Evolutionary conservation across 2,113 vertebrate species (phyloP).

Genomic region (Alces alces): DNA sequence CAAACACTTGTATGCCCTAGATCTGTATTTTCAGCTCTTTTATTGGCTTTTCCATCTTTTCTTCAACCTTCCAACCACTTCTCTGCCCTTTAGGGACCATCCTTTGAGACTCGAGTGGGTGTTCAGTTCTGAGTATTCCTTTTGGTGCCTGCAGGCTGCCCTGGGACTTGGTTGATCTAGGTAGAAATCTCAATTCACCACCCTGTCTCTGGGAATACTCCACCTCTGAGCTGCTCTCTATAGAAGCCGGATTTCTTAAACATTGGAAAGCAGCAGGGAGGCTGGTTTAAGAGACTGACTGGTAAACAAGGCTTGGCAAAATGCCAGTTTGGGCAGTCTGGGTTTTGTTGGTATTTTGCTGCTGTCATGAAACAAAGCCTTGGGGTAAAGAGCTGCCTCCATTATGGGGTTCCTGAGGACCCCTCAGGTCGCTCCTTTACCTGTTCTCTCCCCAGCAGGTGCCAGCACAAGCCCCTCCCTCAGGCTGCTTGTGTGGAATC

Average conservation of each 20-base stretch:
- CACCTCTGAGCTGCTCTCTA: too few relatives aligned
- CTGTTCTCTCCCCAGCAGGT: not conserved
- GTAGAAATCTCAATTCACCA: not conserved
- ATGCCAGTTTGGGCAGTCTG: not conserved
- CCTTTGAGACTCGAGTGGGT: not conserved
- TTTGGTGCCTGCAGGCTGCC: not conserved
- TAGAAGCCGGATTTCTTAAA: not conserved
- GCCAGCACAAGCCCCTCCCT: not conserved
- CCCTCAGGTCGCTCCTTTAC: not conserved
- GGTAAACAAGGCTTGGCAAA: not conserved
- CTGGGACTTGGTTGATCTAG: not conserved
- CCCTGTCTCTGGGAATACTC: not conserved
- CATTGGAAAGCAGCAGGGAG: not conserved
- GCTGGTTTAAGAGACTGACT: not conserved
- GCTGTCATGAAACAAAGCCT: not conserved
- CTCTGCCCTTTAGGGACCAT: not conserved
- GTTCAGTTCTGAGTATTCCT: not conserved
- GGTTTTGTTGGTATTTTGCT: not conserved
- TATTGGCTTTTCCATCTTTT: not conserved
- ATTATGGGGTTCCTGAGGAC: fast-evolving
- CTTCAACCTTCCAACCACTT: not conserved
- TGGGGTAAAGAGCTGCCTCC: not conserved
- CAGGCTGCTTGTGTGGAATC: not conserved
- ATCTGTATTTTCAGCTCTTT: not conserved
- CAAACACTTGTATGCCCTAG: not conserved